phyloP scores from a whole-genome alignment of 1,140 invertebrate species.

The Dendrolimus punctatus region DNA sequence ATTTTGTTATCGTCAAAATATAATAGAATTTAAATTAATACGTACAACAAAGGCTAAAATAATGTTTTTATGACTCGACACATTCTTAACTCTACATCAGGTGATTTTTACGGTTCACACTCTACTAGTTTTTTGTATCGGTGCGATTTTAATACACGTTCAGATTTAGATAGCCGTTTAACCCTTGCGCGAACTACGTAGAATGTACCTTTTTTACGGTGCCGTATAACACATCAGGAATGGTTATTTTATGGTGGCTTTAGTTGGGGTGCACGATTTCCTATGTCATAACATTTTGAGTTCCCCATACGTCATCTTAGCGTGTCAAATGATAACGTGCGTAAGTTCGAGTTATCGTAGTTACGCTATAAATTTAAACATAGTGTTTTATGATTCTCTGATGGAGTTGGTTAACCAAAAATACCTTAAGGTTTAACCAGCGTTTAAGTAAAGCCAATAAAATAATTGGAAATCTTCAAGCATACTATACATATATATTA shows the following conservation, averaged over 20 bases:
- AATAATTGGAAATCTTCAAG: no score
- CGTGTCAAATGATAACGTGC: conserved; percentile 27
- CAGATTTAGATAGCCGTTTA: conserved; percentile 52
- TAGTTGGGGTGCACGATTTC: conserved; percentile 40
- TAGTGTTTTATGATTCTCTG: conserved; percentile 6
- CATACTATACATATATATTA: no score
- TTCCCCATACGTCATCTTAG: conserved; percentile 39
- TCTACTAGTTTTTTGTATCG: conserved; percentile 56
- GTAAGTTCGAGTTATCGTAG: conserved; percentile 17
- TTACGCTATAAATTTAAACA: conserved; percentile 26
- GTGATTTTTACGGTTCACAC: conserved; percentile 62
- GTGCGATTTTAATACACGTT: conserved; percentile 62
- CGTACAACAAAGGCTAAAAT: no score
- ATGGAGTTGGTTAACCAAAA: neutral
- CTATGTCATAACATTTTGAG: conserved; percentile 62
- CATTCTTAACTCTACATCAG: conserved; percentile 24
- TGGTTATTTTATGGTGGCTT: conserved; percentile 60
- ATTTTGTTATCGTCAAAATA: no score
- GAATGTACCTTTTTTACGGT: conserved; percentile 51
- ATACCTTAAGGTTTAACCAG: no score
- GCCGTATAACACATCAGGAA: conserved; percentile 60
- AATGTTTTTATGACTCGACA: neutral
- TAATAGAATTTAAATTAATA: no score
- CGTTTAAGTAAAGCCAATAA: no score
- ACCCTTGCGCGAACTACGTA: conserved; percentile 44